These are phyloP conservation scores for Eubucco bourcierii DNA, from an alignment of 2,113 vertebrate species.

Conservation along the genomic window DNA sequence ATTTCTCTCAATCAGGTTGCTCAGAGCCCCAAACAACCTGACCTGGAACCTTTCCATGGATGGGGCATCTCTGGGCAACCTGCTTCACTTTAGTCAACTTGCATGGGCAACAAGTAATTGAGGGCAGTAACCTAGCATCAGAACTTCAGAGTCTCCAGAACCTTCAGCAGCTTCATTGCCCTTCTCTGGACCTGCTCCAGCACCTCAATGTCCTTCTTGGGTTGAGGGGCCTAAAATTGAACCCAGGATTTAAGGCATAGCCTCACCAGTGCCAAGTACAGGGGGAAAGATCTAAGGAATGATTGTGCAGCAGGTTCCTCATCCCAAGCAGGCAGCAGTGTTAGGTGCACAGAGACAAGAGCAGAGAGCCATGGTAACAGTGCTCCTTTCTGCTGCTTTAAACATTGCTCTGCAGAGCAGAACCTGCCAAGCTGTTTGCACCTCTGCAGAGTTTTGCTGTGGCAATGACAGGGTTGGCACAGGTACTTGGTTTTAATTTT, in stretches of 20 bases:
- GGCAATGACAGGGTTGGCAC: neutral
- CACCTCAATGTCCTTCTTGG: too few relatives aligned
- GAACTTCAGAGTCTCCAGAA: neutral
- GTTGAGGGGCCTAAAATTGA: too few relatives aligned
- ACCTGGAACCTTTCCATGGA: too few relatives aligned
- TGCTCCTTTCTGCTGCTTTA: neutral
- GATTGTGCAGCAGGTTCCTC: neutral
- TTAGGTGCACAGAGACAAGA: neutral
- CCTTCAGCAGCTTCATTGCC: too few relatives aligned
- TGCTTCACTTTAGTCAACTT: neutral
- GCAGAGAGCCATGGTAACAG: neutral
- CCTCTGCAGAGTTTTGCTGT: neutral
- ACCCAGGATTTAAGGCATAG: fast-evolving
- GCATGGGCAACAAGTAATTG: fast-evolving
- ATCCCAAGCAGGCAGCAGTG: neutral
- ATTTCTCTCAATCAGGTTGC: too few relatives aligned
- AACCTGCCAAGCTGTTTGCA: neutral
- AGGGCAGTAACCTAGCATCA: neutral
- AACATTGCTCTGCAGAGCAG: neutral
- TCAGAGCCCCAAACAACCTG: too few relatives aligned
- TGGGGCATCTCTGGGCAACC: too few relatives aligned
- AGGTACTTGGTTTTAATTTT: neutral
- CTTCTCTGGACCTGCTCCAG: too few relatives aligned
- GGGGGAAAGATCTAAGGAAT: neutral
- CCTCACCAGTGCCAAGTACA: neutral